phyloP scores from a whole-genome alignment of 23 tunicate genomes.

The Diplosoma virens region DNA sequence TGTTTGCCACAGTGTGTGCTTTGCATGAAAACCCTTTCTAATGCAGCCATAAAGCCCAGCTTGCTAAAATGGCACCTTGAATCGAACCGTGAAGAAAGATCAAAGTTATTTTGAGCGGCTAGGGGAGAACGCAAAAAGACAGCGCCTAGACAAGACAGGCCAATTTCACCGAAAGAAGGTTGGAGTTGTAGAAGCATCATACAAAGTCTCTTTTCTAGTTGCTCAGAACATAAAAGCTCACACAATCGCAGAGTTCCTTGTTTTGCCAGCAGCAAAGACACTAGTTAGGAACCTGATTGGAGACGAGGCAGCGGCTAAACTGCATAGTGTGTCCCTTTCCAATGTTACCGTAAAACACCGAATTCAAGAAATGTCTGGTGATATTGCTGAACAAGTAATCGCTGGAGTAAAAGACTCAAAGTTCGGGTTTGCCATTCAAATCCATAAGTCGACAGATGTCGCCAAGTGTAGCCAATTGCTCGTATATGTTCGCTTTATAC shows the following conservation, averaged over 20 bases:
- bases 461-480: constrained; percentile 60
- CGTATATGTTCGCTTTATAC: constrained; percentile 59
- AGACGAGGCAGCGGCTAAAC: no score
- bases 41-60: no score
- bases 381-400: constrained; percentile 64
- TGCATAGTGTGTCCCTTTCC: constrained; percentile 54
- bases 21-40: no score
- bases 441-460: constrained; percentile 59
- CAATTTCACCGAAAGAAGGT: constrained; percentile 30
- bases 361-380: no score
- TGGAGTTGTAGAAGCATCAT: constrained; percentile 54
- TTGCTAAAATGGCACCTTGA: constrained; percentile 34
- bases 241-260: constrained; percentile 70
- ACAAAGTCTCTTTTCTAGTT: constrained; percentile 69
- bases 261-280: constrained; percentile 60
- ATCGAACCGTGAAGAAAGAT: constrained; percentile 21
- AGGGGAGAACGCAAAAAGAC: constrained; percentile 31
- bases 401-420: constrained; percentile 66
- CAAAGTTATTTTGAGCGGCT: constrained; percentile 40
- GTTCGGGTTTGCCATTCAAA: constrained; percentile 50
- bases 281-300: constrained; percentile 45
- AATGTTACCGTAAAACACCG: constrained; percentile 61
- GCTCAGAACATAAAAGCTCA: constrained; percentile 67
- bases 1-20: constrained; percentile 38
- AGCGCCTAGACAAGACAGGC: constrained; percentile 35